Evolutionary conservation across 2,113 vertebrate species (phyloP), one percentile per base, ranked within the genome.

Genomic region (Gavia stellata): DNA sequence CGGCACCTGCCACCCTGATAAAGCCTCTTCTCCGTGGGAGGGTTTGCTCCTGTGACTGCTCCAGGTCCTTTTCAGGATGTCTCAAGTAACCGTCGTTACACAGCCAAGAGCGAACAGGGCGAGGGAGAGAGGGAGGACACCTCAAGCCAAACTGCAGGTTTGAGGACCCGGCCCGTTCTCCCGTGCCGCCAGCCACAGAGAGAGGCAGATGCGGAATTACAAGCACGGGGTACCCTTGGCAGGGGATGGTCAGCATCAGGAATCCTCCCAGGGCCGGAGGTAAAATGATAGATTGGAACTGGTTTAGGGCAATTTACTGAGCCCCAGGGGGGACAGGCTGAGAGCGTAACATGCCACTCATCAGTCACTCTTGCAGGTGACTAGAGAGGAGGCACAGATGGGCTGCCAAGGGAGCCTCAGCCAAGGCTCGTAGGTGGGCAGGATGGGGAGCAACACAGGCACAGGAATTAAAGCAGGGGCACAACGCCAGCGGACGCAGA

Each of bases 1-100:
- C 49, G 26, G 65, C 2, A 2, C 55, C 49, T 47, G 34, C 47
- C 62, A 17, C 49, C 26, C 79, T 25, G 5, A n/a, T 10, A 38
- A 55, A 61, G n/a, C 72, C 59, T 11, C 49, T 78, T 38, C 21
- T 58, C 65, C 59, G 29, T 3, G 1, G 15, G 38, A 50, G 19
- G 26, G 14, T 65, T 74, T 53, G 83, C 44, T 81, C 62, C 73
- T 10, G 17, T 1, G 67, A 12, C 62, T 12, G 55, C 40, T 25
- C 58, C 70, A 7, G 21, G 13, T 42, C 55, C 56, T 42, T 17
- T 14, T 9, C 17, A 17, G 70, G 31, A 6, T 13, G 29, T 14
- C 78, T 47, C 49, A 3, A 73, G 55, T 2, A 50, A 11, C 3
- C 10, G 2, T 0, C 2, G 2, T 9, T 34, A 18, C 1, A 4